Conservation (phyloP, 2,888 invertebrate species). For the Empis stercorea region DNA sequence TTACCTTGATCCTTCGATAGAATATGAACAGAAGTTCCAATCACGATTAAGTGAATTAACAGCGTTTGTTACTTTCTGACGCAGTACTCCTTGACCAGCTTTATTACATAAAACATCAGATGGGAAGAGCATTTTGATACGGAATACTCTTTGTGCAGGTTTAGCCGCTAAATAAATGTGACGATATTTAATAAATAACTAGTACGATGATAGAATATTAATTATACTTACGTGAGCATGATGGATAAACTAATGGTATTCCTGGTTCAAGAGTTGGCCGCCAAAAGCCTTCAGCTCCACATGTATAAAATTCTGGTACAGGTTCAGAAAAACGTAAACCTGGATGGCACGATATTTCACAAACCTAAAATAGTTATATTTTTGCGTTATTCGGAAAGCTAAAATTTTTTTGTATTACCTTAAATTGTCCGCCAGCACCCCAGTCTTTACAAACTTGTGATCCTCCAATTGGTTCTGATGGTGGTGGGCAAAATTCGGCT, state of each 20-base stretch:
- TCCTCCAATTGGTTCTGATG: slow-evolving; percentile 84
- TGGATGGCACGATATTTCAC: slow-evolving; percentile 76
- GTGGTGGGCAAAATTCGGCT: slow-evolving; percentile 85
- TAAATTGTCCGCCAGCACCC: slow-evolving; percentile 93
- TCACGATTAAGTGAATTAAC: slow-evolving; percentile 85
- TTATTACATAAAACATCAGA: slow-evolving; percentile 93
- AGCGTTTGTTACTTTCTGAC: slow-evolving; percentile 77
- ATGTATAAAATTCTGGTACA: slow-evolving; percentile 94
- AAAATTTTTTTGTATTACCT: slow-evolving; percentile 30
- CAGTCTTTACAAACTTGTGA: slow-evolving; percentile 85
- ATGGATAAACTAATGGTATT: slow-evolving; percentile 75
- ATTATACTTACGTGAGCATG: slow-evolving; percentile 64
- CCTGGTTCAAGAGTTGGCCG: slow-evolving; percentile 71
- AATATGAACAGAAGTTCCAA: slow-evolving; percentile 94
- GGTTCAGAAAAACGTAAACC: slow-evolving; percentile 84
- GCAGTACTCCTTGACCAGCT: slow-evolving; percentile 83
- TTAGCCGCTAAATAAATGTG: slow-evolving; percentile 51
- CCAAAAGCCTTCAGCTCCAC: slow-evolving; percentile 98
- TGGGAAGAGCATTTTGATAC: slow-evolving; percentile 87
- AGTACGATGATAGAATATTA: background rate
- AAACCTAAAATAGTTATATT: slow-evolving; percentile 44
- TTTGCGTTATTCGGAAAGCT: background rate
- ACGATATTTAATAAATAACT: background rate
- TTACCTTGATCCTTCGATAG: slow-evolving; percentile 56
- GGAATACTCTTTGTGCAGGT: slow-evolving; percentile 89